phyloP scores from a whole-genome alignment of 1,140 invertebrate genomes.

The Drosophila bipectinata region DNA sequence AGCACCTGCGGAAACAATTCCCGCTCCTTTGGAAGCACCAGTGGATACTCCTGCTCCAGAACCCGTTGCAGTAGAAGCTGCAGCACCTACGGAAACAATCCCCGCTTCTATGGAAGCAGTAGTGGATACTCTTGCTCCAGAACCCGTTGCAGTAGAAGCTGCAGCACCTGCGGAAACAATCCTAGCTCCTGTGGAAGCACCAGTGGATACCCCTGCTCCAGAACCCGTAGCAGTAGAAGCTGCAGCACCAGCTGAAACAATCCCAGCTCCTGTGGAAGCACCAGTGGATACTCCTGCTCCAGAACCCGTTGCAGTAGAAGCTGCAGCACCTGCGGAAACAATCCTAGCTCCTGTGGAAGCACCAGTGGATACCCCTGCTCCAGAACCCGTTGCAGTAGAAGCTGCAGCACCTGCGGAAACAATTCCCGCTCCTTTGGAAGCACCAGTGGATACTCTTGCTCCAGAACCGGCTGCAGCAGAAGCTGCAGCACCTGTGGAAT shows the following conservation, averaged over 20 bases:
- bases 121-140: neutral
- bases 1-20: neutral
- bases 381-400: neutral
- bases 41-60: neutral
- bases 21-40: neutral
- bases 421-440: neutral
- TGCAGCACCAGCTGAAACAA: too few species aligned
- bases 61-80: neutral
- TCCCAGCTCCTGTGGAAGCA: too few species aligned
- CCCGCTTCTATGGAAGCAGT: neutral
- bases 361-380: neutral
- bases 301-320: too few species aligned
- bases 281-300: too few species aligned
- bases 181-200: neutral
- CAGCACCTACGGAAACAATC: neutral
- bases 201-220: neutral
- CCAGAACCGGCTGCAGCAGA: neutral
- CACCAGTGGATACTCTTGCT: neutral
- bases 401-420: neutral
- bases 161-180: neutral
- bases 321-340: neutral
- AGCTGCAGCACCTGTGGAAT: too few species aligned
- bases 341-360: neutral
- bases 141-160: neutral
- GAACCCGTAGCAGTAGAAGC: neutral